Conservation (phyloP, 2,888 invertebrate species). For the Mythimna loreyi region DNA sequence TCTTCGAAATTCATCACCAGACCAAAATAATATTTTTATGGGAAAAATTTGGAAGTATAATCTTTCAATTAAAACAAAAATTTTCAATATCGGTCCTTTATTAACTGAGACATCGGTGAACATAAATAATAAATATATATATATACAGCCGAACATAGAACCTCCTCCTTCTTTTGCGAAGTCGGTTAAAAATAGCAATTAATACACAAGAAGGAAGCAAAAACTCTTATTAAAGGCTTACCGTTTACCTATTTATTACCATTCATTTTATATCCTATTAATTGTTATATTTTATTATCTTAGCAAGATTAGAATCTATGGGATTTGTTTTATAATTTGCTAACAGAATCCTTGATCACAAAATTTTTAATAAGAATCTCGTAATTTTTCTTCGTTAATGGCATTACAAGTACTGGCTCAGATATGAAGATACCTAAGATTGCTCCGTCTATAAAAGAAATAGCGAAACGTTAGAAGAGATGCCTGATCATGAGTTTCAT, state of each 20-base stretch:
- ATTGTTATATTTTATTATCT: conserved; percentile 2
- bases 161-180: no score
- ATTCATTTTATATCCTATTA: conserved; percentile 1
- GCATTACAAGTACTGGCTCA: conserved; percentile 2
- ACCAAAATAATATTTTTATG: no score
- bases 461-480: not conserved
- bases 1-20: no score
- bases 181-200: no score
- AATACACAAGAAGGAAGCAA: no score
- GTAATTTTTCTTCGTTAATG: not conserved
- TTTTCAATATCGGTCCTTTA: no score
- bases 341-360: not conserved
- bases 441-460: not conserved
- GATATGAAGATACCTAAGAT: not conserved
- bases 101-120: no score
- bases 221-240: conserved; percentile 1
- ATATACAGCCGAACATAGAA: no score
- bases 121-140: no score
- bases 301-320: not conserved
- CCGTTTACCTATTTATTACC: no score
- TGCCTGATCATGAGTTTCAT: not conserved
- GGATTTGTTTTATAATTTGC: not conserved
- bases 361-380: not conserved
- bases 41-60: no score
- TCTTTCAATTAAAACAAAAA: no score